Conservation (phyloP, 2,113 vertebrate genomes). For the Elachura formosa region DNA sequence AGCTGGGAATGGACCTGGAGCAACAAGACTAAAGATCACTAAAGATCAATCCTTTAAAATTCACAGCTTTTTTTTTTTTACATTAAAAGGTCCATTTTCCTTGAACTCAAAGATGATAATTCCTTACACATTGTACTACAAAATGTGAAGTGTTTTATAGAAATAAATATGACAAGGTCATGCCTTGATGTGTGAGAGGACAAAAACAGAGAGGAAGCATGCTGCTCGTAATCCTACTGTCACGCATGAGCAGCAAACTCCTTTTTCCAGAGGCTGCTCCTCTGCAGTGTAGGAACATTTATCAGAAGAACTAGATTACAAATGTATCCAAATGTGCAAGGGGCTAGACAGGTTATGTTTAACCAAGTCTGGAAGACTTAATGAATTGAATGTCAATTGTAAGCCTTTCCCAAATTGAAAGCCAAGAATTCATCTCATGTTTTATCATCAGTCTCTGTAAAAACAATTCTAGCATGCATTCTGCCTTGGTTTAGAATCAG, state of each 20-base stretch:
- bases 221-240: no score
- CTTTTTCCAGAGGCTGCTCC: background rate
- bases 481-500: background rate
- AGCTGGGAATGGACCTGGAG: background rate
- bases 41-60: background rate
- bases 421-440: background rate
- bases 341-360: background rate
- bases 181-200: background rate
- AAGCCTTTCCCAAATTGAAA: background rate
- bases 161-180: background rate
- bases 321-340: background rate
- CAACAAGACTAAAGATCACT: background rate
- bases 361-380: background rate
- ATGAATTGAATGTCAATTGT: background rate
- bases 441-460: background rate
- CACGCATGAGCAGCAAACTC: background rate
- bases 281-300: background rate
- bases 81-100: background rate
- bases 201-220: background rate
- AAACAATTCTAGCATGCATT: accelerated
- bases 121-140: background rate
- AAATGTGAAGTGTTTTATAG: background rate
- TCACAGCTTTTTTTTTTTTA: background rate
- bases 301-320: background rate
- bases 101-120: background rate